Evolutionary conservation across 2,888 invertebrate genomes (phyloP).

Genomic region (Andrena trimmerana): DNA sequence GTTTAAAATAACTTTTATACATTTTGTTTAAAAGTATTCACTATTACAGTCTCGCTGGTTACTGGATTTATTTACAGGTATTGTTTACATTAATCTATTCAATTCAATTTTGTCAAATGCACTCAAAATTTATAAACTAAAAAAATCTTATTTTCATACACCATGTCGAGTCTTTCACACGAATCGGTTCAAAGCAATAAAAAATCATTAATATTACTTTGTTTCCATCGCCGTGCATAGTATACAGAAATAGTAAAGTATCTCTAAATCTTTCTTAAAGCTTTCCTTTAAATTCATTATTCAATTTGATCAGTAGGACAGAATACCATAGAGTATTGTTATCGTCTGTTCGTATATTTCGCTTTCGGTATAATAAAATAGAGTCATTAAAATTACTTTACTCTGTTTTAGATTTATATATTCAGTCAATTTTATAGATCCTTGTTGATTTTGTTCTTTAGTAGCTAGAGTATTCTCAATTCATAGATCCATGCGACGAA

Average conservation of each 20-base stretch:
- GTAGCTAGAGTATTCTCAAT: constrained; percentile 66
- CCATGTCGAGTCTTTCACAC: constrained; percentile 45
- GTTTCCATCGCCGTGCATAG: constrained; percentile 36
- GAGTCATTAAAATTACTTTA: constrained; percentile 61
- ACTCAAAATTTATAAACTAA: constrained; percentile 63
- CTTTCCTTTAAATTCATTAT: constrained; percentile 41
- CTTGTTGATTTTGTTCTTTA: constrained; percentile 67
- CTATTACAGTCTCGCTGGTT: constrained; percentile 57
- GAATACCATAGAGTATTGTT: constrained; percentile 63
- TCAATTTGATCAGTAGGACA: constrained; percentile 49
- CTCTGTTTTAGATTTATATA: constrained; percentile 51
- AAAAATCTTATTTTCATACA: constrained; percentile 54
- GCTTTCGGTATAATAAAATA: constrained; percentile 68
- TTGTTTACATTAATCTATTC: constrained; percentile 45
- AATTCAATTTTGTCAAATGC: constrained; percentile 53
- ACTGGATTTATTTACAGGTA: constrained; percentile 58
- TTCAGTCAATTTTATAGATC: constrained; percentile 64
- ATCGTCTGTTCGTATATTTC: constrained; percentile 39
- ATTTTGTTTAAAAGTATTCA: constrained; percentile 76
- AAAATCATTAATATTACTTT: constrained; percentile 53
- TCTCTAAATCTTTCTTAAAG: constrained; percentile 51
- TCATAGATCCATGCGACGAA: constrained; percentile 41
- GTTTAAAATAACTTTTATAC: constrained; percentile 79
- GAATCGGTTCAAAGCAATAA: constrained; percentile 63
- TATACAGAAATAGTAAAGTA: constrained; percentile 57